A percentile compares a stretch with the other conserved stretches of the same genome.
phyloP scores from a whole-genome alignment of 2,888 invertebrate species.

The Trissolcus brochymenae region DNA sequence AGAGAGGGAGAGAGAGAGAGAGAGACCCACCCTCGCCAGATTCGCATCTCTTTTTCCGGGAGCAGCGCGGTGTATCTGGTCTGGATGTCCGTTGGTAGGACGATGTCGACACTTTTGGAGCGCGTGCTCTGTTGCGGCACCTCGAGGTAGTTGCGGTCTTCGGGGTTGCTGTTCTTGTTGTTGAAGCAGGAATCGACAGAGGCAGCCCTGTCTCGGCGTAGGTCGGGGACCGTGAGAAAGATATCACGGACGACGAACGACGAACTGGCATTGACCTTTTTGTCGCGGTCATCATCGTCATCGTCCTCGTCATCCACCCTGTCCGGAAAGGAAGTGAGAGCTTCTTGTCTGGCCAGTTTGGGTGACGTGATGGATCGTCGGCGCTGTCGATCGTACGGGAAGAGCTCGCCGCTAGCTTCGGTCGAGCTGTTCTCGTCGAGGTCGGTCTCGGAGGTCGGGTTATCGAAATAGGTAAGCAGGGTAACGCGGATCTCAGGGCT shows the following conservation, averaged over 20 bases:
- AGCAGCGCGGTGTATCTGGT: conserved; percentile 89
- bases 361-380: conserved; percentile 83
- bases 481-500: conserved; percentile 71
- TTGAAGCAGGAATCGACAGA: conserved; percentile 93
- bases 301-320: conserved; percentile 64
- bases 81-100: conserved; percentile 90
- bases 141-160: conserved; percentile 83
- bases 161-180: conserved; percentile 83
- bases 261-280: conserved; percentile 57
- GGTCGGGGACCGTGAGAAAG: conserved; percentile 88
- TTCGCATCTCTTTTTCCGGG: conserved; percentile 67
- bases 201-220: conserved; percentile 90
- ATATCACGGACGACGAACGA: conserved; percentile 82
- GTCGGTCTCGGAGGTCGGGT: conserved; percentile 47
- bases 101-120: conserved; percentile 91
- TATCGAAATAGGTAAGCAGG: conserved; percentile 60
- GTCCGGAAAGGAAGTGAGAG: conserved; percentile 81
- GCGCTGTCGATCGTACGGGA: conserved; percentile 77
- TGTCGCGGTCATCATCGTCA: conserved; percentile 60
- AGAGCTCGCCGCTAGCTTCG: conserved; percentile 54
- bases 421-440: conserved; percentile 45
- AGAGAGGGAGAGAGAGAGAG: background rate
- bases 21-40: conserved; percentile 76
- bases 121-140: conserved; percentile 85
- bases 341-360: conserved; percentile 83